Evolutionary conservation across 2,888 invertebrate species (phyloP), one percentile per base, ranked within the genome.

Genomic region (Galerucella pusilla): DNA sequence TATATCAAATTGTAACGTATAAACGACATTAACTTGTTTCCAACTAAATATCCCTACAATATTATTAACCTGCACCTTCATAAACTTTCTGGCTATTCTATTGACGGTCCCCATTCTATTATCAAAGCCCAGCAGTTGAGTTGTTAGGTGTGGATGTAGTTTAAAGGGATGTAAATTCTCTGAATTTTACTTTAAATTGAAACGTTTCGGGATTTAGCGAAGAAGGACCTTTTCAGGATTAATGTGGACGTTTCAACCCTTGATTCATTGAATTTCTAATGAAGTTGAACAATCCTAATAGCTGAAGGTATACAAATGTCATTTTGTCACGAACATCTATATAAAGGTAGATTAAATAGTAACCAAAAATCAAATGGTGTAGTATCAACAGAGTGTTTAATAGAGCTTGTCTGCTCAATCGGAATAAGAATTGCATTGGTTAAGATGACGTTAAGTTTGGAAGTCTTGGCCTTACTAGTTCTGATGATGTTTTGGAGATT

Each of bases 121-220:
- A 54, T 54, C 67, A 14, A 67, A 67, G 42, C 28, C 20, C 49
- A 54, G 35, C 35, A 16, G 28, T 52, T 45, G 16, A 67, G 35
- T 67, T 54, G 67, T 52, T 67, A 67, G 54, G 35, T 57, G 67
- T 54, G 52, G 66, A 66, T 46, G 11, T 25, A 54, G 54, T 20
- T 49, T 67, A 57, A 67, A 67, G 67, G 67, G 54, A 67, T 57
- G 54, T 57, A 67, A 67, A 67, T 67, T 67, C 52, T 54, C 52
- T 10, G 52, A 64, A 45, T 64, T 64, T 45, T 64, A 64, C n/a
- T 64, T 64, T 14, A 54, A 67, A 67, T 67, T 54, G 54, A 67
- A 67, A 52, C 25, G 28, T 49, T 67, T 66, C 12, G 6, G 66
- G 64, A 42, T n/a, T 35, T 64, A 11, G 12, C 61, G 25, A 20